phyloP scores from a whole-genome alignment of 2,888 invertebrate species.

The Latrodectus hesperus region DNA sequence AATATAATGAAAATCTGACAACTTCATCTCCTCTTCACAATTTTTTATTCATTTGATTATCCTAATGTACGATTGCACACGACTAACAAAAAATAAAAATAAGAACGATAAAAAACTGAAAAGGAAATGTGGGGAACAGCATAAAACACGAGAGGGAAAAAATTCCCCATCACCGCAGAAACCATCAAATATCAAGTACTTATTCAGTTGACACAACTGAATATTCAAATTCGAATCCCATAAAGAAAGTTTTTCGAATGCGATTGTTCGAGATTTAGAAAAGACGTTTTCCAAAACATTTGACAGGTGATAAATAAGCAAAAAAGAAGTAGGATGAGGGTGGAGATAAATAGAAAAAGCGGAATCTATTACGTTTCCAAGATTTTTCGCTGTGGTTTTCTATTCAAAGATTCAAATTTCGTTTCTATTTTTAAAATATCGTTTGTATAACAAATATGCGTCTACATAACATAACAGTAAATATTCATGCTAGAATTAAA shows the following conservation, averaged over 20 bases:
- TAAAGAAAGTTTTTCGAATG: slow-evolving; percentile 16
- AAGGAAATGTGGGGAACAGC: neutral
- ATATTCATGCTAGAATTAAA: neutral
- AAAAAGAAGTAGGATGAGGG: neutral
- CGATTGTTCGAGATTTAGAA: slow-evolving; percentile 32
- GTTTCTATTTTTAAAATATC: neutral
- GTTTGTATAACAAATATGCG: neutral
- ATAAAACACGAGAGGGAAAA: slow-evolving; percentile 10
- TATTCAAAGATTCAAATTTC: slow-evolving; percentile 47
- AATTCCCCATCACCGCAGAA: slow-evolving; percentile 25
- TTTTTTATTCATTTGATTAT: neutral
- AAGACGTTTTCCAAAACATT: slow-evolving; percentile 34
- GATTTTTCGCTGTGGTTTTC: neutral
- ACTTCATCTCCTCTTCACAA: neutral
- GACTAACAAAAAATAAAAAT: neutral
- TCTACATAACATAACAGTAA: neutral
- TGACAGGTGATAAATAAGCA: slow-evolving; percentile 47
- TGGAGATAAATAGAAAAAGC: slow-evolving; percentile 4
- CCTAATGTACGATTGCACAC: neutral
- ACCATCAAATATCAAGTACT: slow-evolving; percentile 58
- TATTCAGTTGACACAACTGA: slow-evolving; percentile 43
- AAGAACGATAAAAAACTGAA: neutral
- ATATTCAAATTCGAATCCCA: slow-evolving; percentile 33
- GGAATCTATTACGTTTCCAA: slow-evolving; percentile 33
- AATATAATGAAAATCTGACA: slow-evolving; percentile 5